These are phyloP conservation scores for Homarus gammarus DNA, from an alignment of 2,888 invertebrate species.

Conservation along the genomic window DNA sequence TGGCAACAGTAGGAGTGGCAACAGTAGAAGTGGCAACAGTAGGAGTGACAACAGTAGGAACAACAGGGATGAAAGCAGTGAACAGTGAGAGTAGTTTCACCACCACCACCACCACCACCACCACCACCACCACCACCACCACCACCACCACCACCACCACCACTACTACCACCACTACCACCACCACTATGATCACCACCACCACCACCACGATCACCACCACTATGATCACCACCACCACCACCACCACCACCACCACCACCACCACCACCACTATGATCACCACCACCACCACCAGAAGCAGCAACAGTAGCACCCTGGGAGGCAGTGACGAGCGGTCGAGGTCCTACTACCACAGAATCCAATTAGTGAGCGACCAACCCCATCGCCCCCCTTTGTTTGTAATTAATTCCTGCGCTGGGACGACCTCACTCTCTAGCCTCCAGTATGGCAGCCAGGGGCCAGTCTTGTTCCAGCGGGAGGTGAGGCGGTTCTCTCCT, in stretches of 20 bases:
- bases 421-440: neutral
- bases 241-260: neutral
- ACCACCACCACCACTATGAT: neutral
- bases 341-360: constrained; percentile 10
- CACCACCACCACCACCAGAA: neutral
- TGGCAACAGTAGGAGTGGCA: neutral
- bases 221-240: neutral
- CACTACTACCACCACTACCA: neutral
- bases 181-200: no score
- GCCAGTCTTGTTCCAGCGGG: neutral
- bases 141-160: neutral
- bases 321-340: neutral
- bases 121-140: no score
- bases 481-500: neutral
- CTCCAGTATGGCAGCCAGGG: neutral
- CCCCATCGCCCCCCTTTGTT: constrained; percentile 18
- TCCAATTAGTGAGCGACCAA: constrained; percentile 9
- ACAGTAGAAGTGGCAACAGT: no score
- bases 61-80: no score
- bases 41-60: neutral
- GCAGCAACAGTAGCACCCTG: constrained; percentile 5
- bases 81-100: no score
- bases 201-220: no score
- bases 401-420: constrained; percentile 12
- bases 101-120: no score